Conservation (phyloP, 2,888 invertebrate species). For the Tubulanus polymorphus region DNA sequence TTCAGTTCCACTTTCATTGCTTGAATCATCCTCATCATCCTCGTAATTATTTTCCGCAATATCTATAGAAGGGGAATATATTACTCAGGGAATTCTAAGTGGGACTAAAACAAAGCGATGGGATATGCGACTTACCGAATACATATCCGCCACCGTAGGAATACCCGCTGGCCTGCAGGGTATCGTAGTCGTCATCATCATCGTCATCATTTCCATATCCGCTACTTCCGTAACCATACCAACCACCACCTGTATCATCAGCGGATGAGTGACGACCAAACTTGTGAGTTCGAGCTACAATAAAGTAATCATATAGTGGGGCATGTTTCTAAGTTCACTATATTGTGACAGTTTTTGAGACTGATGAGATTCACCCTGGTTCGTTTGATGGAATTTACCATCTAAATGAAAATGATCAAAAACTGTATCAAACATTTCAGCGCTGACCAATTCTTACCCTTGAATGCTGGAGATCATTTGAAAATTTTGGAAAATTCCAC, state of each 20-base stretch:
- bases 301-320: too few species aligned
- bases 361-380: too few species aligned
- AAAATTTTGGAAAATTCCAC: too few species aligned
- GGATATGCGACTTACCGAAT: too few species aligned
- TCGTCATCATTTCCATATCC: slow-evolving; percentile 21
- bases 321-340: too few species aligned
- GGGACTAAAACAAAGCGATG: not conserved
- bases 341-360: not conserved
- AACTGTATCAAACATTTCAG: too few species aligned
- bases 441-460: too few species aligned
- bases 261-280: slow-evolving; percentile 39
- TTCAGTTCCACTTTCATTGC: slow-evolving; percentile 5
- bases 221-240: slow-evolving; percentile 9
- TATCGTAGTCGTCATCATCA: slow-evolving; percentile 6
- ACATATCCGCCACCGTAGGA: slow-evolving; percentile 4
- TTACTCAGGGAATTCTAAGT: not conserved
- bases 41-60: slow-evolving; percentile 25
- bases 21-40: slow-evolving; percentile 1
- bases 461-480: too few species aligned
- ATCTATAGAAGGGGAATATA: not conserved
- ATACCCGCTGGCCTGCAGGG: not conserved
- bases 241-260: slow-evolving; percentile 16
- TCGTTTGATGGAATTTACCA: too few species aligned
- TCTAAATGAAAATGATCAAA: too few species aligned
- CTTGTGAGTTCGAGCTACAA: slow-evolving; percentile 42